Conservation (phyloP, 2,888 invertebrate species). For the Lymantria dispar region DNA sequence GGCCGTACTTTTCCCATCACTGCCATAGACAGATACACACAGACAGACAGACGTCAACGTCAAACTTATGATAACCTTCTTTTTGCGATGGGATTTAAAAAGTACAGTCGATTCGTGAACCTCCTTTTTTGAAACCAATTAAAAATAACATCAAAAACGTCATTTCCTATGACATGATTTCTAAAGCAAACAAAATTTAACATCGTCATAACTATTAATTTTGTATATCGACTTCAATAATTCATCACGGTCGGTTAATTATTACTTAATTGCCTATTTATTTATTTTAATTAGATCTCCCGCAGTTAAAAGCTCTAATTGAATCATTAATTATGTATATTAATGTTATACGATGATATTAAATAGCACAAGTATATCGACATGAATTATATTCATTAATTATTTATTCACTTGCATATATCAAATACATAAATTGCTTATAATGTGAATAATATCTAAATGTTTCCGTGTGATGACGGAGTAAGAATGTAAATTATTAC, state of each 20-base stretch:
- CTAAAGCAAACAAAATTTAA: background rate
- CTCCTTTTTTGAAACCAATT: too few species aligned
- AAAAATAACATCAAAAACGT: background rate
- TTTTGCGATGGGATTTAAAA: too few species aligned
- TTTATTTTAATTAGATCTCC: constrained; percentile 7
- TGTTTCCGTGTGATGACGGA: too few species aligned
- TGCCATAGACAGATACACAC: too few species aligned
- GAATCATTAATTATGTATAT: constrained; percentile 5
- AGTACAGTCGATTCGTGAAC: too few species aligned
- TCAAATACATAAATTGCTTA: constrained; percentile 5
- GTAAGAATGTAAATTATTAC: too few species aligned
- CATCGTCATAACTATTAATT: background rate
- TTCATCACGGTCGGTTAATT: constrained; percentile 7
- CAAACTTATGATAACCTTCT: too few species aligned
- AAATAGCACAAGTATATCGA: background rate
- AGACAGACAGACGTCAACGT: too few species aligned
- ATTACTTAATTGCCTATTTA: constrained; percentile 7
- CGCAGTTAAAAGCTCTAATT: constrained; percentile 8
- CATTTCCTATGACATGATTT: background rate
- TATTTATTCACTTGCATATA: background rate
- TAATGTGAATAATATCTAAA: background rate
- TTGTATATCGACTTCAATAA: constrained; percentile 2
- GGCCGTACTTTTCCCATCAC: too few species aligned
- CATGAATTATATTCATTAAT: background rate
- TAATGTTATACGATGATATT: constrained; percentile 1